Base-by-base conservation (phyloP, 2,797 vertebrate species). In the Helarctos malayanus region DNA sequence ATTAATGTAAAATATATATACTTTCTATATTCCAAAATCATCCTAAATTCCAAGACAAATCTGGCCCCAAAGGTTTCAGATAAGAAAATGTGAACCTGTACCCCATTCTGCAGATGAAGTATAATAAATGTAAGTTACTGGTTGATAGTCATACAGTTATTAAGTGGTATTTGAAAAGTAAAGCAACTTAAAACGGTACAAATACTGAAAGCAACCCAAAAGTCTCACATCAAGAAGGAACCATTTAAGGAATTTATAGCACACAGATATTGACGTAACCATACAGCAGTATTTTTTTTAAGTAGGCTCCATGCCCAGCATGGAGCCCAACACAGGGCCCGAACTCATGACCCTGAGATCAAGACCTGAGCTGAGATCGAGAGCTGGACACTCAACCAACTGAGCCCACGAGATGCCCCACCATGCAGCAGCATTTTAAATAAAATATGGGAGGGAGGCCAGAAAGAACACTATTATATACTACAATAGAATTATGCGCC, bases 141-240 rank as follows among this genome's bases (percentile, higher is more conserved):
- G 10, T 8, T 89, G 47, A 73, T 13, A 41, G 32, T 61, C 27
- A 95, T 47, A 86, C 0, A 59, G 41, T 76, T 89, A 94, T n/a
- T 82, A 91, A 81, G 15, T 59, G 69, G 59, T 69, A 38, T 54
- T 54, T 61, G 47, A 93, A 89, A 96, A 89, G 61, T 71, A 84
- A 79, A 71, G 52, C 69, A 54, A 89, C 45, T 69, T 78, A 59
- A 59, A 88, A 87, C 56, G 56, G 47, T 56, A 78, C 29, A 69
- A 84, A 52, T 57, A 93, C 0, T 59, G 35, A 7, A 84, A 84
- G 54, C 52, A 69, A 78, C 41, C 71, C n/a, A 14, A 83, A 92
- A 68, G n/a, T 78, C n/a, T 84, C 54, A 89, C 18, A 56, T 84
- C 27, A 84, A 93, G 23, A 89, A 85, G 56, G 65, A 86, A 47